Conservation (phyloP, 2,797 vertebrate genomes). For the Melanotaenia nigrans region DNA sequence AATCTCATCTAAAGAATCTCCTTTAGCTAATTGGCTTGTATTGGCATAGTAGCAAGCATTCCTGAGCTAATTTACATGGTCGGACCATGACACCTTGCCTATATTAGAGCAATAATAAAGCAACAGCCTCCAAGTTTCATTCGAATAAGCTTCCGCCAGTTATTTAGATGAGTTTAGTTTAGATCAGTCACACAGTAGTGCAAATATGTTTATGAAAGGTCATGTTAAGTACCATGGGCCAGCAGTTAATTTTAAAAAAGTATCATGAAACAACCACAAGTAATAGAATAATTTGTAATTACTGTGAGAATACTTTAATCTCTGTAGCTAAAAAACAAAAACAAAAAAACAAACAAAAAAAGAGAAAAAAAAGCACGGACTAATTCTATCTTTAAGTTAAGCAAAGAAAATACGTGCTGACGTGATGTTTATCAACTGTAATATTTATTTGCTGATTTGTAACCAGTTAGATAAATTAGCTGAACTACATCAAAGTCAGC, state of each 20-base stretch:
- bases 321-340: background rate
- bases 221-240: background rate
- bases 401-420: background rate
- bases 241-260: background rate
- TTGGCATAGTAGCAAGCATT: constrained; percentile 42
- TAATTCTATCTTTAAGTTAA: constrained; percentile 1
- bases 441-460: background rate
- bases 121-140: background rate
- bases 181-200: background rate
- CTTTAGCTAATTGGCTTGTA: constrained; percentile 71
- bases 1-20: constrained; percentile 71
- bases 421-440: background rate
- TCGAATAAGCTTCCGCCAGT: background rate
- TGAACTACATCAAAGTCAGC: constrained; percentile 28
- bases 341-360: too few species aligned
- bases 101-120: background rate
- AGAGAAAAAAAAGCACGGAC: background rate
- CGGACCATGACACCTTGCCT: background rate
- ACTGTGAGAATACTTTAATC: background rate
- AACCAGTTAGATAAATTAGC: background rate
- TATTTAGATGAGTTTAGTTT: background rate
- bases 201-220: background rate
- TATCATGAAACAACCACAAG: background rate
- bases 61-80: constrained; percentile 8
- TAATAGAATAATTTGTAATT: background rate